Evolutionary conservation across 2,888 invertebrate genomes (phyloP).

Genomic region (Euproctis similis): DNA sequence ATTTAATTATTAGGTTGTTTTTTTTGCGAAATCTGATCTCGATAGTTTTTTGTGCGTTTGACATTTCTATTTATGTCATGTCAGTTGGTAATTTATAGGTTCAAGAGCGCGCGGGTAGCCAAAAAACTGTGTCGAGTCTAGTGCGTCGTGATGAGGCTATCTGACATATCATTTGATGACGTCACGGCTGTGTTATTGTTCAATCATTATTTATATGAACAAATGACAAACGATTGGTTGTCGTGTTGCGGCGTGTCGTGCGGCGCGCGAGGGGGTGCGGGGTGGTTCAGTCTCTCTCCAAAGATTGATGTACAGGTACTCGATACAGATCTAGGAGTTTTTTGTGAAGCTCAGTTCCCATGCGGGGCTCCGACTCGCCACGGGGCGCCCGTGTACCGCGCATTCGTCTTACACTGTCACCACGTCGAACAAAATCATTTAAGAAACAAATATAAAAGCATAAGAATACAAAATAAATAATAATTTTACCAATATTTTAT

Average conservation of each 20-base stretch:
- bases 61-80: conserved; percentile 1
- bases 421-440: conserved; percentile 30
- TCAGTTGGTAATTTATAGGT: too few relatives aligned
- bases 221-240: conserved; percentile 36
- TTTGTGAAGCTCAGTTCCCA: conserved; percentile 27
- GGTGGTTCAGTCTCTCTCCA: conserved; percentile 7
- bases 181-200: conserved; percentile 25
- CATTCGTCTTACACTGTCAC: conserved; percentile 54
- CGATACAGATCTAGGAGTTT: conserved; percentile 48
- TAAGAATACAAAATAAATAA: too few relatives aligned
- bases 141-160: conserved; percentile 21
- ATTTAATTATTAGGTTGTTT: not conserved
- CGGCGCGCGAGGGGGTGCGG: conserved; percentile 4
- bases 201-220: conserved; percentile 33
- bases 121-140: not conserved
- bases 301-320: conserved; percentile 51
- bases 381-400: conserved; percentile 28
- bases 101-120: not conserved
- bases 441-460: conserved; percentile 8
- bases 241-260: conserved; percentile 7
- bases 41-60: not conserved
- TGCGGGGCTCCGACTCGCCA: conserved; percentile 28
- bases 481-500: too few relatives aligned
- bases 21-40: not conserved
- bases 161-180: conserved; percentile 13